Conservation (phyloP, 92 coral and sea anemone species). For the Epizoanthus scotinus region DNA sequence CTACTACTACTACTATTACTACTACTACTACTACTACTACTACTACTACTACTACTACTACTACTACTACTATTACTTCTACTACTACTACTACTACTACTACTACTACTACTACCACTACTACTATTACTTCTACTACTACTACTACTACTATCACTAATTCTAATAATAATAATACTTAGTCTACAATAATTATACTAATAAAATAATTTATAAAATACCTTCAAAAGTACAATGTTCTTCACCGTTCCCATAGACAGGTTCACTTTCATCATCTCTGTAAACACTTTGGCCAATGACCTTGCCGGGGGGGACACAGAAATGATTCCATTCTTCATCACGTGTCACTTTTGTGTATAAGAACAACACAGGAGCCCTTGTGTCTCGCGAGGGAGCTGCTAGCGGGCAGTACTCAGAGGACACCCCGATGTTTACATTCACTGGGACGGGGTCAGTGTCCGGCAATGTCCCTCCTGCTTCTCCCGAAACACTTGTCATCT, state of each 20-base stretch:
- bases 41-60: too few relatives aligned
- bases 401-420: not conserved
- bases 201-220: not conserved
- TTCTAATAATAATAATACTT: too few relatives aligned
- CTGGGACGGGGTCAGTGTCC: not conserved
- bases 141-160: too few relatives aligned
- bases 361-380: slow-evolving; percentile 3
- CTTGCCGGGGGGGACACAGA: not conserved
- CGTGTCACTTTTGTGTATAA: not conserved
- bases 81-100: too few relatives aligned
- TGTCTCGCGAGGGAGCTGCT: not conserved
- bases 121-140: too few relatives aligned
- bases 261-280: not conserved
- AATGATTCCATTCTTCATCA: not conserved
- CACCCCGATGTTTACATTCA: not conserved
- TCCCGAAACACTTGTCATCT: not conserved
- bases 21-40: too few relatives aligned
- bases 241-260: not conserved
- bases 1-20: too few relatives aligned
- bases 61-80: too few relatives aligned
- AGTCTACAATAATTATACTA: too few relatives aligned
- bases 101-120: too few relatives aligned
- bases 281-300: not conserved
- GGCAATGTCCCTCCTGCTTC: not conserved
- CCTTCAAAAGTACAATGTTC: not conserved